phyloP scores from a whole-genome alignment of 2,797 vertebrate species.

The Urocyon cinereoargenteus region DNA sequence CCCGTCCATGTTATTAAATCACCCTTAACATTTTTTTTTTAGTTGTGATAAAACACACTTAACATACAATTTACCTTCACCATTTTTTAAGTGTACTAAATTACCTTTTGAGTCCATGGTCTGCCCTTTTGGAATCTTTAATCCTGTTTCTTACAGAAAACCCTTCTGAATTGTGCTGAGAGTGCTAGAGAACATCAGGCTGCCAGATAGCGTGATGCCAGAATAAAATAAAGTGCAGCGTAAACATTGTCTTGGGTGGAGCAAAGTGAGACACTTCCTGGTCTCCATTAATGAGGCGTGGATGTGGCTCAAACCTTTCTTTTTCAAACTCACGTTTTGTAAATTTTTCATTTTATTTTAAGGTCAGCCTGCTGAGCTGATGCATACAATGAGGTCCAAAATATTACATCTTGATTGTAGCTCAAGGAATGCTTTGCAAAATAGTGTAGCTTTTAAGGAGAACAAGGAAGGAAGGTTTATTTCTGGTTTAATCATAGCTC shows the following conservation, averaged over 20 bases:
- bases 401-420: not conserved
- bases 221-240: not conserved
- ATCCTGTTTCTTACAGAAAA: not conserved
- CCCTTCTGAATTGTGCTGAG: not conserved
- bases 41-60: not conserved
- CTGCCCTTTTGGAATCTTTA: not conserved
- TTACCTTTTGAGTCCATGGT: not conserved
- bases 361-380: not conserved
- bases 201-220: not conserved
- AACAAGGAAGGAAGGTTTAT: slow-evolving; percentile 33
- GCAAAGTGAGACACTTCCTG: not conserved
- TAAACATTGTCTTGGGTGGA: not conserved
- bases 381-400: not conserved
- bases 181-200: not conserved
- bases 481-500: slow-evolving; percentile 26
- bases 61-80: not conserved
- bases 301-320: not conserved
- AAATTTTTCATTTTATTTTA: not conserved
- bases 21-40: not conserved
- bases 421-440: not conserved
- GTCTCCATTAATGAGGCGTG: not conserved
- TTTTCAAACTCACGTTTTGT: not conserved
- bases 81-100: not conserved
- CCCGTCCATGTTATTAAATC: not conserved
- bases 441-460: not conserved